phyloP scores from a whole-genome alignment of 2,113 vertebrate genomes.

The Oreocharis arfaki region DNA sequence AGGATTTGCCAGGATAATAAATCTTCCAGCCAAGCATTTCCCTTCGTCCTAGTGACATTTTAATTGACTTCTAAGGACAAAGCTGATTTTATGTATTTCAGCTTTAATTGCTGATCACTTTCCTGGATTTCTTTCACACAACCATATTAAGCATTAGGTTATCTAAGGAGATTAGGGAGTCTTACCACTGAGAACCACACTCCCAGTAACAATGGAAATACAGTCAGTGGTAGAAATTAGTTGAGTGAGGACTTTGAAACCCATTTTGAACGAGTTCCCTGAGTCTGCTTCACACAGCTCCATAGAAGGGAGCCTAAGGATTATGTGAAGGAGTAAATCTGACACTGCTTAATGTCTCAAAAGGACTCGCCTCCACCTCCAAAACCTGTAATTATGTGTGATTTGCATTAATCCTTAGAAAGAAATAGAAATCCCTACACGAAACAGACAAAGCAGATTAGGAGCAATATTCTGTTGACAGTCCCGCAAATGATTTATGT shows the following conservation, averaged over 20 bases:
- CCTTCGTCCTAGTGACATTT: neutral
- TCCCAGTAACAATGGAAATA: neutral
- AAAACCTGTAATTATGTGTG: neutral
- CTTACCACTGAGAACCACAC: neutral
- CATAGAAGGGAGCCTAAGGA: neutral
- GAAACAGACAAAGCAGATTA: neutral
- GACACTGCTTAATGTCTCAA: neutral
- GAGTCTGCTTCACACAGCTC: neutral
- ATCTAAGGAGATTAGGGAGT: neutral
- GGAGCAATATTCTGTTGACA: neutral
- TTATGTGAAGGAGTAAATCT: neutral
- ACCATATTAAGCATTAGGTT: neutral
- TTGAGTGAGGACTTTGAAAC: neutral
- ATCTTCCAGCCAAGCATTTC: neutral
- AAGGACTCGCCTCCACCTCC: neutral
- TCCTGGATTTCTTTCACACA: neutral
- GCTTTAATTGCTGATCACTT: neutral
- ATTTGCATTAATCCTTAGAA: conserved; percentile 2
- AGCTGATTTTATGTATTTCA: neutral
- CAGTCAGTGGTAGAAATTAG: neutral
- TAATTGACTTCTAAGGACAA: conserved; percentile 1
- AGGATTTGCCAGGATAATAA: neutral
- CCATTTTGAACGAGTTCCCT: rapidly evolving
- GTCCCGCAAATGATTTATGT: neutral
- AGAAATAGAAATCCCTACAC: neutral